Percentiles rank a stretch among this genome's conserved stretches.
phyloP scores from a whole-genome alignment of 2,888 invertebrate species.

The Aplocera efformata region DNA sequence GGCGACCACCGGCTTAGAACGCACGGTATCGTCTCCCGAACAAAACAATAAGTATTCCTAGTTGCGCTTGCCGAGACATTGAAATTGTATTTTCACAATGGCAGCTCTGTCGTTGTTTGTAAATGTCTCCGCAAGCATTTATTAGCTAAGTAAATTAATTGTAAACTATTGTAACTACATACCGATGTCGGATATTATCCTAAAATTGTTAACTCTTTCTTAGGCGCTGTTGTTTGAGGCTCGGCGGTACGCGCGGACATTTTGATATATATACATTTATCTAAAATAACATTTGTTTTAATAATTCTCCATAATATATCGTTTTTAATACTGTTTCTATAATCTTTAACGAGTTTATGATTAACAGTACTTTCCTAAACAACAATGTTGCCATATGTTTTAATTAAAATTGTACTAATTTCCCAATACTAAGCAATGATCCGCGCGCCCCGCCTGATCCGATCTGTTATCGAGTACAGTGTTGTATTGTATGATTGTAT shows the following conservation, averaged over 20 bases:
- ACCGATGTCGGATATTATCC: conserved; percentile 70
- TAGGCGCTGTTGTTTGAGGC: conserved; percentile 76
- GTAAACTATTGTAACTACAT: conserved; percentile 60
- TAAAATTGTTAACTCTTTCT: conserved; percentile 79
- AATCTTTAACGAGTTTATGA: too few relatives aligned
- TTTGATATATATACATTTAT: too few relatives aligned
- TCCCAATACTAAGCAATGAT: conserved; percentile 18
- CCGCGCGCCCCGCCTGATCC: conserved; percentile 53
- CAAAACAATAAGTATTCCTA: conserved; percentile 57
- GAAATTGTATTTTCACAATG: conserved; percentile 20
- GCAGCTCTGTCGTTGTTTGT: conserved; percentile 12
- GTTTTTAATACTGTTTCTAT: too few relatives aligned
- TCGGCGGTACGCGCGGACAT: conserved; percentile 52
- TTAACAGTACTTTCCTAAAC: conserved; percentile 2
- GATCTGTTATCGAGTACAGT: conserved; percentile 66
- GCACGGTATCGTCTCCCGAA: conserved; percentile 16
- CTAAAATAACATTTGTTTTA: too few relatives aligned
- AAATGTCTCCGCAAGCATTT: conserved; percentile 53
- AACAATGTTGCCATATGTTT: conserved; percentile 24
- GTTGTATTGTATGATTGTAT: conserved; percentile 48
- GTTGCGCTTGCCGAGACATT: conserved; percentile 55
- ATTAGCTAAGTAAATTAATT: conserved; percentile 56
- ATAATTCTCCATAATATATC: too few relatives aligned
- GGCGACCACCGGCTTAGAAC: conserved; percentile 28
- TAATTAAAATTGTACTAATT: conserved; percentile 8